Conservation (phyloP, 1,140 invertebrate genomes). For the Cotesia vestalis region DNA sequence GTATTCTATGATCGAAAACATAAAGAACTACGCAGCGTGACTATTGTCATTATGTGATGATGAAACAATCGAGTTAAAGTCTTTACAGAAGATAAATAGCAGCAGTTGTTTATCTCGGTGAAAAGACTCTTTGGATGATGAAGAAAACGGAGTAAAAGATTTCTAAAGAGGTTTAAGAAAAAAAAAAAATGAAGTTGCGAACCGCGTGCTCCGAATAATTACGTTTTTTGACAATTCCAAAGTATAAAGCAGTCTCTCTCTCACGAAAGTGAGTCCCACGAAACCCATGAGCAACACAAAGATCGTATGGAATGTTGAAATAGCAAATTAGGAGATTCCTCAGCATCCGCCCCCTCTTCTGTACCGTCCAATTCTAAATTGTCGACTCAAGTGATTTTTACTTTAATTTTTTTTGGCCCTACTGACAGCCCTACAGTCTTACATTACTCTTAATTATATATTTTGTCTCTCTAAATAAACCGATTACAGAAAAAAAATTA, state of each 20-base stretch:
- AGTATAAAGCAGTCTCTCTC: slow-evolving; percentile 41
- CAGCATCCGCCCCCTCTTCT: slow-evolving; percentile 39
- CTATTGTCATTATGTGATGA: too few species aligned
- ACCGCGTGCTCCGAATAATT: slow-evolving; percentile 45
- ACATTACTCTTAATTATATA: too few species aligned
- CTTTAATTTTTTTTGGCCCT: slow-evolving; percentile 19
- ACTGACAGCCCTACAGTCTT: background rate
- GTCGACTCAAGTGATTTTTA: slow-evolving; percentile 20
- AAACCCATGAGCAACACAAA: slow-evolving; percentile 46
- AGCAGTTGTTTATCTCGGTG: too few species aligned
- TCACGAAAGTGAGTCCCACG: slow-evolving; percentile 54
- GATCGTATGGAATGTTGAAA: slow-evolving; percentile 58
- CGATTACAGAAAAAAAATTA: too few species aligned
- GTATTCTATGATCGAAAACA: too few species aligned
- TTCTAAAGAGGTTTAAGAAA: background rate
- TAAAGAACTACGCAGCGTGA: too few species aligned
- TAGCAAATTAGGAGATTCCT: slow-evolving; percentile 64
- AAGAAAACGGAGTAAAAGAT: too few species aligned
- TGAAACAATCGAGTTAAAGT: too few species aligned
- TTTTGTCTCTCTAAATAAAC: slow-evolving; percentile 69
- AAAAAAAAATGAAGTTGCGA: slow-evolving; percentile 37
- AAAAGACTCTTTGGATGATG: too few species aligned
- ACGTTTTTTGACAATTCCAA: slow-evolving; percentile 60
- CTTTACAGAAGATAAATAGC: too few species aligned
- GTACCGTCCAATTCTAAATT: slow-evolving; percentile 24